phyloP scores from a whole-genome alignment of 2,113 vertebrate species.

The Australoheros scitulus region DNA sequence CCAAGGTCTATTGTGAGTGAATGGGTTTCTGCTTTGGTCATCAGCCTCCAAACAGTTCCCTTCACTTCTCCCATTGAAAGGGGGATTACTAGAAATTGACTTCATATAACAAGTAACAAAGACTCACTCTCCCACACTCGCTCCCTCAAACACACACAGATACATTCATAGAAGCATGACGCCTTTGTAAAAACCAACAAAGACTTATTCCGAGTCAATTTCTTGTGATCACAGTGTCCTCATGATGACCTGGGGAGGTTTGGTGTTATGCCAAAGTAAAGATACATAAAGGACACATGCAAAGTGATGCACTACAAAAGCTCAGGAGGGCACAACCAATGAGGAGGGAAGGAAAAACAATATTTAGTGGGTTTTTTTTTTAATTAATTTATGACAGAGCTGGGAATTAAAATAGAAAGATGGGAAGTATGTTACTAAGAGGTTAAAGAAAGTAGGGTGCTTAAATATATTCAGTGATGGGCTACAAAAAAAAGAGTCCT shows the following conservation, averaged over 20 bases:
- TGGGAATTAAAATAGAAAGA: not conserved
- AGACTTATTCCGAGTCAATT: slow-evolving; percentile 3
- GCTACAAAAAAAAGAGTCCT: not conserved
- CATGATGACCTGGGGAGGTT: slow-evolving; percentile 28
- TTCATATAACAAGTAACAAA: slow-evolving; percentile 43
- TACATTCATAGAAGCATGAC: not conserved
- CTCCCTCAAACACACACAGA: not conserved
- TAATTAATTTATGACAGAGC: not conserved
- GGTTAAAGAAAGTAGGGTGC: not conserved
- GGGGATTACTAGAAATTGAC: slow-evolving; percentile 72
- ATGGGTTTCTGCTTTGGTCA: slow-evolving; percentile 58
- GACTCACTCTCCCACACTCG: not conserved
- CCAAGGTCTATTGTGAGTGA: slow-evolving; percentile 45
- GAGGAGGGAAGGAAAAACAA: slow-evolving; percentile 5
- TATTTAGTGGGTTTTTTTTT: not conserved
- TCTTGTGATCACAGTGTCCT: slow-evolving; percentile 16
- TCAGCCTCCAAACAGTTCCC: slow-evolving; percentile 45
- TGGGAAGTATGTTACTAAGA: not conserved
- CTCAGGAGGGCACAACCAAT: slow-evolving; percentile 3
- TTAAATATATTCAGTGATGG: not conserved
- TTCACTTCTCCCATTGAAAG: slow-evolving; percentile 59
- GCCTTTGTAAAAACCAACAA: slow-evolving; percentile 21
- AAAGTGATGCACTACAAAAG: not conserved
- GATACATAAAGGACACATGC: not conserved
- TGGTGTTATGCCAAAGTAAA: not conserved